These are phyloP conservation scores for Silurus lanzhouensis DNA, from an alignment of 2,797 vertebrate species.

Conservation along the genomic window DNA sequence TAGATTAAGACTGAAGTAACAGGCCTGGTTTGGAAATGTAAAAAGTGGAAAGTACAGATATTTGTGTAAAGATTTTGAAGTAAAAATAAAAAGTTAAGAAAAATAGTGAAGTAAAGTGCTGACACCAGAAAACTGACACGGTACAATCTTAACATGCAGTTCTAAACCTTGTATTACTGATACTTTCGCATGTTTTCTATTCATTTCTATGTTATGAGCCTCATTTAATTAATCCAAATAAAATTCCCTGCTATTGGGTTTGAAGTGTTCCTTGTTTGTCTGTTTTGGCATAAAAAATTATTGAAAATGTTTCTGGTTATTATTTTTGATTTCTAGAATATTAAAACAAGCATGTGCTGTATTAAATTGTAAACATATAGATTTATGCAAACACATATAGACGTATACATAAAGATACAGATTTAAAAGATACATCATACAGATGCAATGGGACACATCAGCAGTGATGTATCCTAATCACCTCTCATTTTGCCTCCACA, in stretches of 20 bases:
- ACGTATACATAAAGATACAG: neutral
- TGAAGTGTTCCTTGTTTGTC: neutral
- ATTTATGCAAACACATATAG: neutral
- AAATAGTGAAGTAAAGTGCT: too few relatives aligned
- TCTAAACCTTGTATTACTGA: neutral
- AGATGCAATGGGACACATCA: too few relatives aligned
- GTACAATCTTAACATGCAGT: too few relatives aligned
- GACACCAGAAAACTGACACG: too few relatives aligned
- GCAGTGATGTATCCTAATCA: too few relatives aligned
- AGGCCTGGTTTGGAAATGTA: too few relatives aligned
- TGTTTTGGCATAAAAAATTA: neutral
- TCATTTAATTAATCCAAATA: neutral
- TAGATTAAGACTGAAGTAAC: too few relatives aligned
- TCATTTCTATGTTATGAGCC: neutral
- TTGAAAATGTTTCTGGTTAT: neutral
- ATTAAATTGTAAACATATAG: neutral
- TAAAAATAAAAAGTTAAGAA: too few relatives aligned
- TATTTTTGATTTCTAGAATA: neutral
- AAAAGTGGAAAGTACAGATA: too few relatives aligned
- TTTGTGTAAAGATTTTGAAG: too few relatives aligned
- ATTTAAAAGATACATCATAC: too few relatives aligned
- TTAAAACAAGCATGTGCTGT: neutral
- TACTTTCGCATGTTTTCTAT: neutral
- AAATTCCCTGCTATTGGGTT: neutral
- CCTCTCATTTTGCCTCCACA: too few relatives aligned